phyloP scores from a whole-genome alignment of 2,797 vertebrate species.

The Ficedula albicollis region DNA sequence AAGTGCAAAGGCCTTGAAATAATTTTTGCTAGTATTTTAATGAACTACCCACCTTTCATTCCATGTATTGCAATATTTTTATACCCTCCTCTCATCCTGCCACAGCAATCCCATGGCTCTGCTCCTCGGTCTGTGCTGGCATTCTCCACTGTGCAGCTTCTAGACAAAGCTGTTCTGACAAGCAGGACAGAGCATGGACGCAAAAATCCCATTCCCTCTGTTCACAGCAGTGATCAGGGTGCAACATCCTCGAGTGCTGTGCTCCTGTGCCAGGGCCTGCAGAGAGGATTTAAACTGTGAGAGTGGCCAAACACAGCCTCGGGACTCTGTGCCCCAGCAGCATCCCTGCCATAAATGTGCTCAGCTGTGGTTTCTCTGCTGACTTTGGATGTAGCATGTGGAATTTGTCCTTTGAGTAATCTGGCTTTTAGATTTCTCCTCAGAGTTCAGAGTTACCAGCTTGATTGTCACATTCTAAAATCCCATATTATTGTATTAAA shows the following conservation, averaged over 20 bases:
- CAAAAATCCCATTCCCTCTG: neutral
- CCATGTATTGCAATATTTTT: neutral
- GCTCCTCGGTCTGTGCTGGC: neutral
- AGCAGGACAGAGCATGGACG: neutral
- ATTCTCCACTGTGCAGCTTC: neutral
- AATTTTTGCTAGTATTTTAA: neutral
- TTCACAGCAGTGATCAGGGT: neutral
- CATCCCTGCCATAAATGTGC: neutral
- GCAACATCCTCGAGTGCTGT: neutral
- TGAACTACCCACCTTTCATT: neutral
- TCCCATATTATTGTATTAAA: accelerated
- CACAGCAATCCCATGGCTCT: neutral
- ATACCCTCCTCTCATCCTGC: neutral
- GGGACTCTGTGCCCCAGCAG: neutral
- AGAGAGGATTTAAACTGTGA: neutral
- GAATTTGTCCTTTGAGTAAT: neutral
- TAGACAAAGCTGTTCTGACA: slow-evolving; percentile 35
- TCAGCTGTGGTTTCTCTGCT: neutral
- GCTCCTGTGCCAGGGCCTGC: neutral
- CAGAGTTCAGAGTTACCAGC: neutral
- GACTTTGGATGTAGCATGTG: neutral
- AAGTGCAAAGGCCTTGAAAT: neutral
- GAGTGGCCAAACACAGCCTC: accelerated
- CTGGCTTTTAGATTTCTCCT: neutral
- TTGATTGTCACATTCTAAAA: neutral